These are phyloP conservation scores for Tretioscincus oriximinensis DNA, from an alignment of 2,113 vertebrate genomes.

Conservation along the genomic window DNA sequence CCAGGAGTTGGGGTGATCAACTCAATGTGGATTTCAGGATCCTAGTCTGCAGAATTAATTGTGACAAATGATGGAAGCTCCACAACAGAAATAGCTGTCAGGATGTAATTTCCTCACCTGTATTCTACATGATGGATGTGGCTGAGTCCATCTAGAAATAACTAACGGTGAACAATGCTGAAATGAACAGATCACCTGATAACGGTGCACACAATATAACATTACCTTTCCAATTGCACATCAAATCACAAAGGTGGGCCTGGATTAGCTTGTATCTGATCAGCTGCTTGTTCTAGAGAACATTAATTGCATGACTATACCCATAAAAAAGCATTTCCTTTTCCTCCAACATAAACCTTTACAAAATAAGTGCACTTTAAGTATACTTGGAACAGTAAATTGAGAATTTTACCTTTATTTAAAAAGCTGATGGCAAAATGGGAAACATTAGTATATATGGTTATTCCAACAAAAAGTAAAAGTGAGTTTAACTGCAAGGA, in stretches of 20 bases:
- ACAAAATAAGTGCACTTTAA: background rate
- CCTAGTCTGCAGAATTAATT: too few relatives aligned
- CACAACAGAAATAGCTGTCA: background rate
- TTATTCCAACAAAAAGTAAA: background rate
- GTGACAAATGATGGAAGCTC: background rate
- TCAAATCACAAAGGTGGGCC: background rate
- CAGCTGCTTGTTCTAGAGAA: background rate
- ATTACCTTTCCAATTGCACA: background rate
- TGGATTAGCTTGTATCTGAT: background rate
- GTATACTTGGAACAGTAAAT: background rate
- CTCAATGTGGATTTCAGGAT: too few relatives aligned
- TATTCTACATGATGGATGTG: background rate
- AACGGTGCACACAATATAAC: background rate
- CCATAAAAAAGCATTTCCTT: background rate
- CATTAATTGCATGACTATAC: background rate
- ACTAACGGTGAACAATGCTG: background rate
- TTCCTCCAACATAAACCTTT: background rate
- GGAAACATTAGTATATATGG: background rate
- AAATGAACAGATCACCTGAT: background rate
- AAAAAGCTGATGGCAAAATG: background rate
- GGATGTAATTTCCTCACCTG: background rate
- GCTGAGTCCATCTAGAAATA: background rate
- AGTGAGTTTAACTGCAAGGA: background rate
- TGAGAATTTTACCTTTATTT: constrained; percentile 1
- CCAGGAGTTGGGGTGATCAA: background rate